Conservation (phyloP, 2,888 invertebrate genomes). For the Aquatica leii region DNA sequence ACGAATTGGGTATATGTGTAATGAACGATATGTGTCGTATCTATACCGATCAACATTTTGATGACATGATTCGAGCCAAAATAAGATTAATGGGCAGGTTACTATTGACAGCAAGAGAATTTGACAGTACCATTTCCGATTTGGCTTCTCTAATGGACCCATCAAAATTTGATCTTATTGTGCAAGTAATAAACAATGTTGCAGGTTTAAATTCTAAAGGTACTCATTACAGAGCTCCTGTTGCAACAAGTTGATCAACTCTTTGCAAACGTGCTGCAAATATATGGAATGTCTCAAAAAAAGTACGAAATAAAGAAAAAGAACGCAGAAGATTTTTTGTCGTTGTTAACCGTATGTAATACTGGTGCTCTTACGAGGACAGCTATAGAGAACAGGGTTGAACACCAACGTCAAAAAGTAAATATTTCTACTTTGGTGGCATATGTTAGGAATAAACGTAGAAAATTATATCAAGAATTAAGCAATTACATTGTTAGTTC, state of each 20-base stretch:
- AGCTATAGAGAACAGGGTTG: too few relatives aligned
- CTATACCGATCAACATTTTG: too few relatives aligned
- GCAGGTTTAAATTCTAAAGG: background rate
- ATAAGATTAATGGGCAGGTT: too few relatives aligned
- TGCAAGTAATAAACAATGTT: background rate
- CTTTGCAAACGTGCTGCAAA: too few relatives aligned
- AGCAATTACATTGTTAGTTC: background rate
- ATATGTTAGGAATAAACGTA: background rate
- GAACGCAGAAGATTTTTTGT: background rate
- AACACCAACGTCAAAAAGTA: too few relatives aligned
- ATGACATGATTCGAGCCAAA: too few relatives aligned
- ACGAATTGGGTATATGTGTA: background rate
- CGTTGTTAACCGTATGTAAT: background rate
- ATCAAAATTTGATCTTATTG: constrained; percentile 1
- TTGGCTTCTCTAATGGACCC: background rate
- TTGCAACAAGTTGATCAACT: background rate
- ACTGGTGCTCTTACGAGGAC: too few relatives aligned
- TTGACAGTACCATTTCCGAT: background rate
- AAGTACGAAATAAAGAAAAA: background rate
- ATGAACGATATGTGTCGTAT: too few relatives aligned
- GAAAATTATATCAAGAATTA: background rate
- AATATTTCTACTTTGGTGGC: background rate
- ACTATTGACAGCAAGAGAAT: background rate
- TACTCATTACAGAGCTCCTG: background rate
- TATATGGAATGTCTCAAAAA: background rate